These are phyloP conservation scores for Poecile atricapillus DNA, from an alignment of 2,113 vertebrate species.

Conservation along the genomic window DNA sequence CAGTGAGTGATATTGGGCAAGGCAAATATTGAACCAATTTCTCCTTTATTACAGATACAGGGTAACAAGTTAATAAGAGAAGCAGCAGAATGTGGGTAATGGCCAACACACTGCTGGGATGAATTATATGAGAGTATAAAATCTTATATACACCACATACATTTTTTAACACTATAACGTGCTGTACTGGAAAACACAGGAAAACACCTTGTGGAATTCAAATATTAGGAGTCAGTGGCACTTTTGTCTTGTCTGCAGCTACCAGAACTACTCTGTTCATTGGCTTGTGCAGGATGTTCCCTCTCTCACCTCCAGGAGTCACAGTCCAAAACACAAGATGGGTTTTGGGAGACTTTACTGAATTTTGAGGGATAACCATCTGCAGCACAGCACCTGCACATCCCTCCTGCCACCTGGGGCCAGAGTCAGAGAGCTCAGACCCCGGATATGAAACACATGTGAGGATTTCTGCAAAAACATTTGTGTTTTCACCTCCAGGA, in stretches of 20 bases:
- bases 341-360: background rate
- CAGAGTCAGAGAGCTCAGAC: background rate
- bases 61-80: background rate
- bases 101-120: background rate
- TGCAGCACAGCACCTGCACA: background rate
- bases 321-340: background rate
- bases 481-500: background rate
- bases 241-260: background rate
- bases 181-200: background rate
- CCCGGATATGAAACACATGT: background rate
- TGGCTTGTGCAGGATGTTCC: background rate
- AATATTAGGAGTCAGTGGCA: background rate
- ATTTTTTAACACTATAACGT: background rate
- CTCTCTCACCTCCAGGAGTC: background rate
- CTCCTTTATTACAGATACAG: background rate
- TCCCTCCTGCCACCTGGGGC: background rate
- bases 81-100: background rate
- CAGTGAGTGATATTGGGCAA: background rate
- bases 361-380: background rate
- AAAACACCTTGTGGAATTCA: background rate
- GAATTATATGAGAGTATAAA: background rate
- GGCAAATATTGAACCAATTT: conserved; percentile 15
- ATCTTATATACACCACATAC: background rate
- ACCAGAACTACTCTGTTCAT: background rate
- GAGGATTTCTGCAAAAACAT: background rate